These are phyloP conservation scores for Rhorus exstirpatorius DNA, from an alignment of 2,888 invertebrate species.

Conservation along the genomic window DNA sequence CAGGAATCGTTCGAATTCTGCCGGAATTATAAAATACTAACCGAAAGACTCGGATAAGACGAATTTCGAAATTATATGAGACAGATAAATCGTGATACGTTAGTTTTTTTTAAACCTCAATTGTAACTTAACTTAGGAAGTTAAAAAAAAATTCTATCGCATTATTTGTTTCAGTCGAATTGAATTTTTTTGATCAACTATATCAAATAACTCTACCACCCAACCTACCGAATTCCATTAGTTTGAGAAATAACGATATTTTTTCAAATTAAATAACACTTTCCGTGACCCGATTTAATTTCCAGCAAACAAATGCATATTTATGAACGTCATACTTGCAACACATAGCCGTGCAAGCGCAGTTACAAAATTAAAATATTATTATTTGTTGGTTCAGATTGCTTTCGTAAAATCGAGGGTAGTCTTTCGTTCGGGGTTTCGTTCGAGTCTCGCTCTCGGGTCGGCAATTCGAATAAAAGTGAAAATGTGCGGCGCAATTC, in stretches of 20 bases:
- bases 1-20: conserved; percentile 10
- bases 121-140: not conserved
- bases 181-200: too few species aligned
- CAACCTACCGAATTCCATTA: too few species aligned
- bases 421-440: conserved; percentile 51
- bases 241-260: too few species aligned
- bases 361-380: conserved; percentile 10
- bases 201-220: too few species aligned
- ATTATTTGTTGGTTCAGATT: conserved; percentile 22
- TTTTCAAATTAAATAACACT: too few species aligned
- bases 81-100: not conserved
- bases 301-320: too few species aligned
- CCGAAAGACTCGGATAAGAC: not conserved
- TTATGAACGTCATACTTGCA: conserved; percentile 2
- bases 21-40: not conserved
- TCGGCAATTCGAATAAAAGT: conserved; percentile 75
- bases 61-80: not conserved
- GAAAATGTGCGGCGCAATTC: conserved; percentile 66
- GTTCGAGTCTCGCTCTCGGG: conserved; percentile 26
- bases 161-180: too few species aligned
- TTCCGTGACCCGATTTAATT: too few species aligned
- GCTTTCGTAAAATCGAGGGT: conserved; percentile 29
- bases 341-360: not conserved
- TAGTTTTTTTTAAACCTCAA: not conserved
- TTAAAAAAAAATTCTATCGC: too few species aligned